Conservation (phyloP, 2,113 vertebrate genomes). For the Aegypius monachus region DNA sequence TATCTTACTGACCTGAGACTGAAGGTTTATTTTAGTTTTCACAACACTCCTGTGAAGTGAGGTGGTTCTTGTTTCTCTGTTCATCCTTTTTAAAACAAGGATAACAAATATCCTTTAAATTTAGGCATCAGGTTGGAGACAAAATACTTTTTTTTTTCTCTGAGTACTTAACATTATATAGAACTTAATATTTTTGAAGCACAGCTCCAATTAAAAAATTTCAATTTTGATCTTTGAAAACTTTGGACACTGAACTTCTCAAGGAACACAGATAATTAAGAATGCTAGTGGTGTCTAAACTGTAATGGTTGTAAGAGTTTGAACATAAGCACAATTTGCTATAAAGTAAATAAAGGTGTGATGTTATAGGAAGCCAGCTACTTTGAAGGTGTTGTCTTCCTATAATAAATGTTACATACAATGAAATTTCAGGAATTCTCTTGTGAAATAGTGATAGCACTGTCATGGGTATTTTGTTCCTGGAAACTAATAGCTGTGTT, state of each 20-base stretch:
- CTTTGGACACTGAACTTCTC: neutral
- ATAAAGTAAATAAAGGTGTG: neutral
- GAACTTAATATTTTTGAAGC: neutral
- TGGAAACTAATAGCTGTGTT: neutral
- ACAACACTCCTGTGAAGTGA: neutral
- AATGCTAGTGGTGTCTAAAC: neutral
- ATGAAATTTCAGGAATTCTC: neutral
- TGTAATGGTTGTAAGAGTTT: neutral
- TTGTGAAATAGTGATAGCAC: neutral
- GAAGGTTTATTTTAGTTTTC: neutral
- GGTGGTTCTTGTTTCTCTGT: neutral
- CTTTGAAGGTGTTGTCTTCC: neutral
- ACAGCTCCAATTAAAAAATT: neutral
- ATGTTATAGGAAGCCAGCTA: neutral
- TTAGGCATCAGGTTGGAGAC: neutral
- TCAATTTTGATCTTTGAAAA: neutral
- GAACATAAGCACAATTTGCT: neutral
- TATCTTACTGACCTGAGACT: neutral
- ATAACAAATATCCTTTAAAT: neutral
- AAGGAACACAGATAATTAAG: neutral
- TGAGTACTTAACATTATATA: neutral
- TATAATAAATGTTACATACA: neutral
- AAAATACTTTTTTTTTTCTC: neutral
- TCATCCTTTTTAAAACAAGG: neutral
- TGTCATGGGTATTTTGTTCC: neutral